Percentiles rank a stretch among this genome's conserved stretches.
These are phyloP conservation scores for Bombus huntii DNA, from an alignment of 1,140 invertebrate genomes.

Conservation along the genomic window DNA sequence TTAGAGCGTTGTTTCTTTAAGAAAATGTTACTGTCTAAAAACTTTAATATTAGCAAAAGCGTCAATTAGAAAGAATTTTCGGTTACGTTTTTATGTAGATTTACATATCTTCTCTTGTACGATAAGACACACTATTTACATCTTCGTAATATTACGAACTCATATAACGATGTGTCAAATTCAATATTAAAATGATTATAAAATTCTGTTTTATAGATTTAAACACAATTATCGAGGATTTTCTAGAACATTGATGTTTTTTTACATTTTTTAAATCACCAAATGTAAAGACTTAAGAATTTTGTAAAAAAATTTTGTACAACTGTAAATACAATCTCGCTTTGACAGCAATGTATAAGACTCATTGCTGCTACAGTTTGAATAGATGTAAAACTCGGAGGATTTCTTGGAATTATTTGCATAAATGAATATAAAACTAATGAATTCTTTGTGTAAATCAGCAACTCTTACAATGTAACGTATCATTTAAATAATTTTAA, in stretches of 20 bases:
- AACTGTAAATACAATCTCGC: neutral
- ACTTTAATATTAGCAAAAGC: neutral
- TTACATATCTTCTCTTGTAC: neutral
- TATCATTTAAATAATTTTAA: neutral
- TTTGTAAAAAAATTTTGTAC: neutral
- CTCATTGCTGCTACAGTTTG: no score
- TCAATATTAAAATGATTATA: neutral
- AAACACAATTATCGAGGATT: no score
- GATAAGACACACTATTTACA: neutral
- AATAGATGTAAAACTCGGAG: neutral
- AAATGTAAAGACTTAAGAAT: neutral
- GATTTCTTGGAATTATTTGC: neutral
- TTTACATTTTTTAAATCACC: no score
- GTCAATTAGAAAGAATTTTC: neutral
- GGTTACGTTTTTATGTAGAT: neutral
- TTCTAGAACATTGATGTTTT: no score
- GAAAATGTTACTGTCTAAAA: neutral
- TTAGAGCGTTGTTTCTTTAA: neutral
- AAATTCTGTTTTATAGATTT: no score
- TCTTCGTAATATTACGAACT: neutral
- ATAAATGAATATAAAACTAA: constrained; percentile 3
- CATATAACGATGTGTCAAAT: no score
- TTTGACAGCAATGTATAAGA: neutral
- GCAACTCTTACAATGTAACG: neutral
- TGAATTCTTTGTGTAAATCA: neutral